phyloP scores from a whole-genome alignment of 2,888 invertebrate species.

The Aphodius granarius region DNA sequence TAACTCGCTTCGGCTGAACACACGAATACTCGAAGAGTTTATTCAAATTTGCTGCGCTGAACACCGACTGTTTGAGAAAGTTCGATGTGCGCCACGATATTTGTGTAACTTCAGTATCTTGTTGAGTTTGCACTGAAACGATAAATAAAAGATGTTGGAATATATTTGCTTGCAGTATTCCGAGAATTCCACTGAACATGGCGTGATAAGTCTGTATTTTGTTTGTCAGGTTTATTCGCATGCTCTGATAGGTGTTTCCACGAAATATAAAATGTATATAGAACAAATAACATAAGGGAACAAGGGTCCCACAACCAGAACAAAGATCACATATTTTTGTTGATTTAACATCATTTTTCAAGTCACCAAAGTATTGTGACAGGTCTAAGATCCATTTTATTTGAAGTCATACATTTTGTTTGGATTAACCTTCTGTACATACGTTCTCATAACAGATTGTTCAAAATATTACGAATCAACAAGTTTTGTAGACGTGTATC shows the following conservation, averaged over 20 bases:
- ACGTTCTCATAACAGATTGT: too few relatives aligned
- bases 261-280: not conserved
- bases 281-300: too few relatives aligned
- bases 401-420: too few relatives aligned
- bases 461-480: too few relatives aligned
- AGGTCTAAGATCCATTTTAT: too few relatives aligned
- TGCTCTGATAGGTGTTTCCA: not conserved
- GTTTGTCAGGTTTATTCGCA: not conserved
- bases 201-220: not conserved
- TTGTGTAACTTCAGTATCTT: not conserved
- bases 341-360: too few relatives aligned
- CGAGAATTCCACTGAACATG: not conserved
- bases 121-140: not conserved
- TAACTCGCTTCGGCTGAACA: not conserved
- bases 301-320: too few relatives aligned
- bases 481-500: too few relatives aligned
- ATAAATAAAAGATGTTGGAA: not conserved
- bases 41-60: not conserved
- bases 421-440: too few relatives aligned
- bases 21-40: not conserved
- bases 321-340: too few relatives aligned
- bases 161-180: not conserved
- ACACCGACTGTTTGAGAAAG: not conserved
- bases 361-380: too few relatives aligned
- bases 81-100: not conserved